Evolutionary conservation across 2,113 vertebrate genomes (phyloP).

Genomic region (Halcyon malimbica): DNA sequence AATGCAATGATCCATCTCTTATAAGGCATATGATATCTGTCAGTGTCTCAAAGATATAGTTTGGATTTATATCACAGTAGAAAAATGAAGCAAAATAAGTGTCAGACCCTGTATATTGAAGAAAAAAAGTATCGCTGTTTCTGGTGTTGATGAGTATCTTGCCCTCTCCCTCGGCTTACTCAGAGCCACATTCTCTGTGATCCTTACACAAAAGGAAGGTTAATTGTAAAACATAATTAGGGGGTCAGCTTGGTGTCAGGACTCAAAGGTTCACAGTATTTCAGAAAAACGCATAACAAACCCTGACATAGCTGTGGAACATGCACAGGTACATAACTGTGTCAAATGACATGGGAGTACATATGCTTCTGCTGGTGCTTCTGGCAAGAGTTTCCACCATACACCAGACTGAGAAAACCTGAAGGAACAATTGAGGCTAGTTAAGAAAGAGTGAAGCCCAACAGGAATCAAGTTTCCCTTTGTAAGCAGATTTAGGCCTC

Average conservation of each 20-base stretch:
- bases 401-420: not conserved
- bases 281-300: not conserved
- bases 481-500: not conserved
- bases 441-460: not conserved
- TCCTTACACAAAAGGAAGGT: not conserved
- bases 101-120: not conserved
- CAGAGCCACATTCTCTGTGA: not conserved
- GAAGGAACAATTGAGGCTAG: not conserved
- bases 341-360: accelerated
- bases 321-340: not conserved
- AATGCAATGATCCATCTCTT: not conserved
- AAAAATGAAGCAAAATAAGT: not conserved
- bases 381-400: not conserved
- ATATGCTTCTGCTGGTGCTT: not conserved
- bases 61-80: not conserved
- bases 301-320: not conserved
- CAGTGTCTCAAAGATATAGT: not conserved
- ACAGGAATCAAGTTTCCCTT: not conserved
- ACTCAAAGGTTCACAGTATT: not conserved
- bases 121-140: not conserved
- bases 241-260: not conserved
- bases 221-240: not conserved
- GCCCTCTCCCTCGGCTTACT: not conserved
- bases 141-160: not conserved
- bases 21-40: not conserved